Evolutionary conservation across 2,888 invertebrate species (phyloP).

Genomic region (Ennomos fuscantarius): DNA sequence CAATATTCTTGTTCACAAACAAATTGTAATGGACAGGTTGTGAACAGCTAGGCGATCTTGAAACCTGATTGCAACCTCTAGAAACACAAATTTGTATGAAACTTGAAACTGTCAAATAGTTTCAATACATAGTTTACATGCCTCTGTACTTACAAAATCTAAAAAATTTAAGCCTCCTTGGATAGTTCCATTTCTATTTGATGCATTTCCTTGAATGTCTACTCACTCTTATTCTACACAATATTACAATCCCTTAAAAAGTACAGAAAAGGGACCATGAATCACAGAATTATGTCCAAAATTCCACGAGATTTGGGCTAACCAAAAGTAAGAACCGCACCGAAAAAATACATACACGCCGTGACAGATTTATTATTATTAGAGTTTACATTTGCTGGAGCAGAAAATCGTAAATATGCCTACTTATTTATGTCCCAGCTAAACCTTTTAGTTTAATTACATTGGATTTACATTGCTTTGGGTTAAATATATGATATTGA

Average conservation of each 20-base stretch:
- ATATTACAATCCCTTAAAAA: not conserved
- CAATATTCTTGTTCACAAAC: no score
- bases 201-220: no score
- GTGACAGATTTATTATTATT: conserved; percentile 32
- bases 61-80: no score
- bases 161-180: no score
- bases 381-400: conserved; percentile 26
- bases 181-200: no score
- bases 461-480: conserved; percentile 21
- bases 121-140: no score
- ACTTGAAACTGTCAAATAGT: no score
- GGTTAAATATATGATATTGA: conserved; percentile 4
- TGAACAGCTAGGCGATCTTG: no score
- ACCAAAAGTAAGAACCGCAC: conserved; percentile 23
- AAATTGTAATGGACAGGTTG: no score
- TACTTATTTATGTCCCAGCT: conserved; percentile 22
- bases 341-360: conserved; percentile 25
- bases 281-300: not conserved
- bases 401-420: conserved; percentile 30
- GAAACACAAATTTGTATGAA: no score
- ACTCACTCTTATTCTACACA: no score
- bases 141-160: no score
- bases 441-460: conserved; percentile 31
- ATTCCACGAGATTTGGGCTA: conserved; percentile 9
- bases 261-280: not conserved